Evolutionary conservation across 2,888 invertebrate species (phyloP).

Genomic region (Tenthredo livida): DNA sequence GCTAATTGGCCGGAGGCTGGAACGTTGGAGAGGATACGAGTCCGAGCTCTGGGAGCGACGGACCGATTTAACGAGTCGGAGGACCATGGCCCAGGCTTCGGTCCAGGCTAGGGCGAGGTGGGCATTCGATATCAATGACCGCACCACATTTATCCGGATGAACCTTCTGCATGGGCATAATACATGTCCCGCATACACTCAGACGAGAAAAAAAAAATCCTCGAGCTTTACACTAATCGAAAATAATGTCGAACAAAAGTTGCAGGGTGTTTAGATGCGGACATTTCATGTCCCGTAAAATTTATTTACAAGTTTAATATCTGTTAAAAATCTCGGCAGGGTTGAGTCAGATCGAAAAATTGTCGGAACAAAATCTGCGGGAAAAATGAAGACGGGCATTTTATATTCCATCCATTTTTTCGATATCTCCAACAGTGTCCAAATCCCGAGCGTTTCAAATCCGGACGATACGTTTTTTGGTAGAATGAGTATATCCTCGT

Average conservation of each 20-base stretch:
- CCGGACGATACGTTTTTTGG: too few relatives aligned
- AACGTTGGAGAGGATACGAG: constrained; percentile 62
- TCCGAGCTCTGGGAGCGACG: constrained; percentile 64
- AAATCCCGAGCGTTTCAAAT: not conserved
- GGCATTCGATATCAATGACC: not conserved
- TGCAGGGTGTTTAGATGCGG: not conserved
- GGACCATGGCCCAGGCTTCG: constrained; percentile 63
- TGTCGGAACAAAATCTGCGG: not conserved
- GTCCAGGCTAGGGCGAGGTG: constrained; percentile 1
- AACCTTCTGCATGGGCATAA: not conserved
- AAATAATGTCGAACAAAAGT: not conserved
- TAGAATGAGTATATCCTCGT: not conserved
- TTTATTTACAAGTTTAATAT: not conserved
- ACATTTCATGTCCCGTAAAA: not conserved
- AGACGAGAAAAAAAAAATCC: not conserved
- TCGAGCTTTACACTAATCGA: not conserved
- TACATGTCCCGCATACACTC: not conserved
- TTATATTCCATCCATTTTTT: not conserved
- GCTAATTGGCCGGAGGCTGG: constrained; percentile 75
- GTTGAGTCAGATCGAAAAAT: not conserved
- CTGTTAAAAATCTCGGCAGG: not conserved
- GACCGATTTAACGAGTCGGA: constrained; percentile 74
- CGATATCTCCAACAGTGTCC: not conserved
- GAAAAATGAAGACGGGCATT: not conserved
- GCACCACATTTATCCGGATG: not conserved